Base-by-base conservation (phyloP, 2,113 vertebrate genomes). In the Cryptomyrus ogoouensis region DNA sequence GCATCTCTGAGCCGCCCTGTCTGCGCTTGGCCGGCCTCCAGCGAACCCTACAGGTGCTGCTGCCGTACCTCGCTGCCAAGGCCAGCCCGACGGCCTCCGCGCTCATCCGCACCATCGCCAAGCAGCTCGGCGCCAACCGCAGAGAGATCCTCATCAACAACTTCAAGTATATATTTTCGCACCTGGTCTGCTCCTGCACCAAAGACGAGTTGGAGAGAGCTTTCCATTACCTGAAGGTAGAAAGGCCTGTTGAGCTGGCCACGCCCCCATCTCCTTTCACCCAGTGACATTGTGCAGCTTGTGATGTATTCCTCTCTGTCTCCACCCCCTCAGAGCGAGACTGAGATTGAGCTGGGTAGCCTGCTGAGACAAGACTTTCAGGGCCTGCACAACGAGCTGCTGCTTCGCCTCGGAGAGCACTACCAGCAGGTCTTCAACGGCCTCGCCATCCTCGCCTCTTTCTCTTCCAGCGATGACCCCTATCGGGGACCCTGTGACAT, bases 161-260 rank as follows among this genome's bases (percentile, higher is more conserved):
- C 94, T 99, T 99, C 94, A 99, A 99, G 90, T 99, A 99, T 93
- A 99, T 99, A 92, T 99, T 99, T 93, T 99, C 98, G 91, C 98
- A 99, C 88, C 95, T 99, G 94, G 98, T 99, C 83, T 99, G 98
- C 93, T 99, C 98, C 91, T 99, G 98, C 95, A 97, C 97, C 87
- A 99, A 99, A 92, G 97, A 98, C 93, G 98, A 98, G 93, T 96
- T 99, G 87, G 97, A 99, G 93, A 95, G 95, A 90, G 97, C 98
- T 0, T 97, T 99, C 94, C 98, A 98, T 93, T 99, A 99, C 94
- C 95, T 99, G 1, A 97, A 99, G 97, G 98, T 99, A 66, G 35
- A 15, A 21, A 39, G 31, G 39, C 35, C 53, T 2, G 6, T 39
- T 19, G 3, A 17, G n/a, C 87, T 12, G 31, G 39, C 39, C 39